A percentile compares a stretch with the other conserved stretches of the same genome.
Conservation (phyloP, 2,797 vertebrate species). For the Chelidonichthys spinosus region DNA sequence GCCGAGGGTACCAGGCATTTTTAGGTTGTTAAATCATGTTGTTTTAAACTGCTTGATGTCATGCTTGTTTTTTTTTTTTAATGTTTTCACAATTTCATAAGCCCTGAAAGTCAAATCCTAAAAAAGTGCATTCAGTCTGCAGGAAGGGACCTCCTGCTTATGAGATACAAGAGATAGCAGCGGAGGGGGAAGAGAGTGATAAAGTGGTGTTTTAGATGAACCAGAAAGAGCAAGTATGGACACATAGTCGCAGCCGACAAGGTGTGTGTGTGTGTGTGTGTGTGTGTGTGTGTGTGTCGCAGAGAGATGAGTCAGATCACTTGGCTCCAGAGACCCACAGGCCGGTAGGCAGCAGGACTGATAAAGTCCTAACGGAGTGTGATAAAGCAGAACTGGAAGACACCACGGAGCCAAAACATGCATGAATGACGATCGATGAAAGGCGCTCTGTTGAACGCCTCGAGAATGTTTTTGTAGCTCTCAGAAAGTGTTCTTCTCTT, state of each 20-base stretch:
- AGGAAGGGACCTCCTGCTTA: slow-evolving; percentile 33
- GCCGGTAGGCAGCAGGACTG: slow-evolving; percentile 34
- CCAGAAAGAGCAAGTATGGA: slow-evolving; percentile 54
- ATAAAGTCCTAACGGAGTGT: slow-evolving; percentile 59
- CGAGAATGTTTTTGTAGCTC: slow-evolving; percentile 63
- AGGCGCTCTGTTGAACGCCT: slow-evolving; percentile 50
- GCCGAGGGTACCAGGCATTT: neutral
- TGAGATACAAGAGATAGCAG: slow-evolving; percentile 25
- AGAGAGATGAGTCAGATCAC: slow-evolving; percentile 45
- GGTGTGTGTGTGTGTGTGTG: slow-evolving; percentile 16
- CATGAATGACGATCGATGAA: slow-evolving; percentile 34
- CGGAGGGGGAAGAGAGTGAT: slow-evolving; percentile 21
- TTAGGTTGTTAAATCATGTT: neutral
- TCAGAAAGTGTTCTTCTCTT: slow-evolving; percentile 28
- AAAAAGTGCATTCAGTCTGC: slow-evolving; percentile 21
- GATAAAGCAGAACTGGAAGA: slow-evolving; percentile 58
- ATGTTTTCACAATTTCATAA: neutral
- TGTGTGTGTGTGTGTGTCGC: slow-evolving; percentile 10
- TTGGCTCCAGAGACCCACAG: slow-evolving; percentile 29
- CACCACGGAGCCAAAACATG: slow-evolving; percentile 64
- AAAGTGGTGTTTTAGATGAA: slow-evolving; percentile 36
- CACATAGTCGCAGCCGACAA: slow-evolving; percentile 43
- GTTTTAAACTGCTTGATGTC: neutral
- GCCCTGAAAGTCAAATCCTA: neutral
- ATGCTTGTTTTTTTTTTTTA: slow-evolving; percentile 2